phyloP scores from a whole-genome alignment of 2,888 invertebrate species.

The Drosophila cognata region DNA sequence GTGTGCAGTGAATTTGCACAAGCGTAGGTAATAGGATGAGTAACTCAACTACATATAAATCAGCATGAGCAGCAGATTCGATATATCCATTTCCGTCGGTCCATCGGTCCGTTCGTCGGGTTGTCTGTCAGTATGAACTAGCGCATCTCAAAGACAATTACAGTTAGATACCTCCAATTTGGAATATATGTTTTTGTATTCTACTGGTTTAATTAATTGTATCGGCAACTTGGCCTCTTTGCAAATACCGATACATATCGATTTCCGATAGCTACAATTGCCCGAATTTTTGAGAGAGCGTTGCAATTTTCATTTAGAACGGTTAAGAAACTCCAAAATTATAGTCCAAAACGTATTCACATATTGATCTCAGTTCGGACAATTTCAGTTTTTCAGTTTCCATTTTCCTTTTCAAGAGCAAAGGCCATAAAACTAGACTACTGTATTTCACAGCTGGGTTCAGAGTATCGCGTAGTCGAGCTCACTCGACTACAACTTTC shows the following conservation, averaged over 20 bases:
- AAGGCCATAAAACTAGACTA: not conserved
- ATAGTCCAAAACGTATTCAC: not conserved
- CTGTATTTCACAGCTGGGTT: not conserved
- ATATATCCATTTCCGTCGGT: not conserved
- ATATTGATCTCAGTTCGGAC: not conserved
- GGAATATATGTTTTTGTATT: not conserved
- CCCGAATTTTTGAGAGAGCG: fast-evolving
- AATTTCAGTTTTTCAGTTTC: not conserved
- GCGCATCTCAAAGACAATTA: not conserved
- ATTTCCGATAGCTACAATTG: not conserved
- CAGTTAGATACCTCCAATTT: not conserved
- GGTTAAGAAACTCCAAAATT: not conserved
- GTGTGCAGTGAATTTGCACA: not conserved
- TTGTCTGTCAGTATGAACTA: not conserved
- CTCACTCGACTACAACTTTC: not conserved
- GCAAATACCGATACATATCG: not conserved
- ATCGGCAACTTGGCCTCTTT: not conserved
- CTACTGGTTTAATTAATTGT: not conserved
- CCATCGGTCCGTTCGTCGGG: not conserved
- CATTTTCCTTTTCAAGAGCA: not conserved
- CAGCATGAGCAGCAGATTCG: not conserved
- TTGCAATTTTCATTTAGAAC: not conserved
- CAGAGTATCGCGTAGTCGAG: not conserved
- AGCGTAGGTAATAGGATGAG: not conserved
- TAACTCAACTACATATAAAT: not conserved